Evolutionary conservation across 2,113 vertebrate species (phyloP).

Genomic region (Micromys minutus): DNA sequence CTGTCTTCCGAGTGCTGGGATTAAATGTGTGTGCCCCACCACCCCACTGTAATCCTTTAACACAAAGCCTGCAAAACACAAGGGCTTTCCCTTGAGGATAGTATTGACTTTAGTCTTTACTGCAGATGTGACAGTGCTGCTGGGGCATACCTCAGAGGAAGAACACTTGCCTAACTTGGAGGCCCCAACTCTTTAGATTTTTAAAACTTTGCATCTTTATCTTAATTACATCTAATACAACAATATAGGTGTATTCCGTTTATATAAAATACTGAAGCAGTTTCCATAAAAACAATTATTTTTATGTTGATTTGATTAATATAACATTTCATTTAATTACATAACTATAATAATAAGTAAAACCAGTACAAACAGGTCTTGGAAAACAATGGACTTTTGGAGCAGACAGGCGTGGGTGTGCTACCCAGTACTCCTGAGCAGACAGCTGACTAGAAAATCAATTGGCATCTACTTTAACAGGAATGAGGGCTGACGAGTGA

Average conservation of each 20-base stretch:
- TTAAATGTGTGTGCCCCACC: not conserved
- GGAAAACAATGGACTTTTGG: constrained; percentile 2
- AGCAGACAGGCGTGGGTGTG: not conserved
- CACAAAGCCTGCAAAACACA: not conserved
- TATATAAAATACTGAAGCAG: constrained; percentile 21
- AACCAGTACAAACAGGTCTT: not conserved
- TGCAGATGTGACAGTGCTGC: not conserved
- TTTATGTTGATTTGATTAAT: constrained; percentile 9
- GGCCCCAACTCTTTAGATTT: not conserved
- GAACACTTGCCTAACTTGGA: not conserved
- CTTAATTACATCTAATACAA: not conserved
- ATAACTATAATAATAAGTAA: not conserved
- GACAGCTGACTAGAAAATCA: not conserved
- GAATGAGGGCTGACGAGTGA: not conserved
- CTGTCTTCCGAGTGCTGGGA: not conserved
- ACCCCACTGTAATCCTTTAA: not conserved
- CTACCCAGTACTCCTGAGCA: not conserved
- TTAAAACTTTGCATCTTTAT: not conserved
- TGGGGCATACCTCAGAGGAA: not conserved
- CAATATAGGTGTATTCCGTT: not conserved
- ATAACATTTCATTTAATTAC: constrained; percentile 25
- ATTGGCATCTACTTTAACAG: rapidly evolving
- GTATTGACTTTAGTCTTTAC: not conserved
- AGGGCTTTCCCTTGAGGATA: not conserved
- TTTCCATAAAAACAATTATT: constrained; percentile 15